Evolutionary conservation across 2,113 vertebrate genomes (phyloP).

Genomic region (Piaya cayana): DNA sequence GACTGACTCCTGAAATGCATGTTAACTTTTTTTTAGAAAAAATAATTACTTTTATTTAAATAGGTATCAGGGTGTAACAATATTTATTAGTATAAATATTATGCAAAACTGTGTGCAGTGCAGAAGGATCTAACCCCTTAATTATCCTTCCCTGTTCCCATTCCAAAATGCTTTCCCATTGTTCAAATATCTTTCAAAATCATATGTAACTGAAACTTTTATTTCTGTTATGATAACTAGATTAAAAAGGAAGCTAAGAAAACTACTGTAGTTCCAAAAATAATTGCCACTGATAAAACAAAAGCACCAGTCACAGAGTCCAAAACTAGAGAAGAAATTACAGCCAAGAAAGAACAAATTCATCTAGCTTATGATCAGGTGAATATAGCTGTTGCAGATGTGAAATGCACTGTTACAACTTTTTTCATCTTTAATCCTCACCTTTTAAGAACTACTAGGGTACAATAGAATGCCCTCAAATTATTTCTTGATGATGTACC

Average conservation of each 20-base stretch:
- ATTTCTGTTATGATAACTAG: conserved; percentile 47
- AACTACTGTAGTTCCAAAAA: conserved; percentile 35
- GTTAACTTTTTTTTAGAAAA: neutral
- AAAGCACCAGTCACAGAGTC: conserved; percentile 48
- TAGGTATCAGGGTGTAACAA: neutral
- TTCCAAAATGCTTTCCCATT: conserved; percentile 6
- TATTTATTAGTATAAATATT: neutral
- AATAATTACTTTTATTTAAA: neutral
- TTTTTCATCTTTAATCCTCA: conserved; percentile 19
- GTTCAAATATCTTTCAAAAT: conserved; percentile 5
- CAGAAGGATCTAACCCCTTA: conserved; percentile 7
- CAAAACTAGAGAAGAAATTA: conserved; percentile 74
- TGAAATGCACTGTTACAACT: neutral
- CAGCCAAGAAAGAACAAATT: conserved; percentile 65
- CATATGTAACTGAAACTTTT: conserved; percentile 24
- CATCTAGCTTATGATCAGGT: conserved; percentile 59
- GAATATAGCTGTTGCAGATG: conserved; percentile 39
- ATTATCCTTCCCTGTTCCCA: neutral
- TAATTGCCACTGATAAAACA: conserved; percentile 37
- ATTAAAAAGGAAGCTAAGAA: conserved; percentile 68
- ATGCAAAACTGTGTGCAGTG: neutral
- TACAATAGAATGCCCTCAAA: neutral
- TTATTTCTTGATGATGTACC: neutral
- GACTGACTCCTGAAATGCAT: conserved; percentile 8
- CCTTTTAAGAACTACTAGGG: neutral